These are phyloP conservation scores for Dicyrtoma fusca DNA, from an alignment of 2,888 invertebrate genomes.

Conservation along the genomic window DNA sequence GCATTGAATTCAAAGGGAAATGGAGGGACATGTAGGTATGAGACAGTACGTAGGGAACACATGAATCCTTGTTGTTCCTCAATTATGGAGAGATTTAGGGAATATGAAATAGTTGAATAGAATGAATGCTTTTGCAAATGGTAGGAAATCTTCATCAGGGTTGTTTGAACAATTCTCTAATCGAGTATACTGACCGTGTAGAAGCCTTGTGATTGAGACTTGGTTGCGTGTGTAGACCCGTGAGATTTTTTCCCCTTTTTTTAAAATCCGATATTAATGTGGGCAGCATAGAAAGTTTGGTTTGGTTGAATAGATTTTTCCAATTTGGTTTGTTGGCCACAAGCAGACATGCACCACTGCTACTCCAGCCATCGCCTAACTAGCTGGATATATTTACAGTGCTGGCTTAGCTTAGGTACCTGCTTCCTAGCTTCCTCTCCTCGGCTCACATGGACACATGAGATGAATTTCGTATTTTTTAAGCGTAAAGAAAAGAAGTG, in stretches of 20 bases:
- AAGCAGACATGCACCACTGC: neutral
- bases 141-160: too few relatives aligned
- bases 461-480: conserved; percentile 13
- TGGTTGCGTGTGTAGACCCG: too few relatives aligned
- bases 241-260: too few relatives aligned
- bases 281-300: too few relatives aligned
- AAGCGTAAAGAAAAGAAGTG: conserved; percentile 6
- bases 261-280: too few relatives aligned
- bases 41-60: neutral
- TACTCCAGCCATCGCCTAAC: too few relatives aligned
- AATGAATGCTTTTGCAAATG: neutral
- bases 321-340: conserved; percentile 8
- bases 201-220: too few relatives aligned
- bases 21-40: conserved; percentile 13
- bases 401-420: too few relatives aligned
- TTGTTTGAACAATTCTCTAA: too few relatives aligned
- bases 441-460: neutral
- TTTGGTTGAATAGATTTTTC: conserved; percentile 14
- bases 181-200: too few relatives aligned
- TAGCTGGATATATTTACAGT: too few relatives aligned
- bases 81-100: conserved; percentile 4
- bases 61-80: conserved; percentile 12
- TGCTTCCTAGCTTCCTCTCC: neutral
- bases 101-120: neutral
- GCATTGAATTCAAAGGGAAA: conserved; percentile 13